Base-by-base conservation (phyloP, 1,140 invertebrate genomes). In the Choristoneura fumiferana region DNA sequence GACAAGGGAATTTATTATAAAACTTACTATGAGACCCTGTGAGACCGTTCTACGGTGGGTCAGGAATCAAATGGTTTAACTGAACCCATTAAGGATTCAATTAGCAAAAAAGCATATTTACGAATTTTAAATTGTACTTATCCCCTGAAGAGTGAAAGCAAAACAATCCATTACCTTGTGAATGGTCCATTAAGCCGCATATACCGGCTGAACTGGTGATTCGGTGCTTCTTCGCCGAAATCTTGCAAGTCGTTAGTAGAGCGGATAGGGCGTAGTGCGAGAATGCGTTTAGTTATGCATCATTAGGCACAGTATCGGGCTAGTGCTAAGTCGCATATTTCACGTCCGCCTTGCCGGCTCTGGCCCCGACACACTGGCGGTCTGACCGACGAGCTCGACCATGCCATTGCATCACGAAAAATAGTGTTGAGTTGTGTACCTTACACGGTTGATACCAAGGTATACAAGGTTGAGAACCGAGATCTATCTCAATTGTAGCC, bases 231-330 rank as follows among this genome's bases (percentile, higher is more conserved):
- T n/a, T 43, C 40, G 9, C 2, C 43, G 12, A 29, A 18, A 49
- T 29, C 22, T 29, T 17, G 43, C 43, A 29, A 29, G 17, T 39
- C 37, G 35, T 39, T 62, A 22, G 22, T 14, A 18, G 36, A 52
- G 53, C 33, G 49, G 49, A 57, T 49, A 49, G 43, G 18, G 43
- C 18, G 43, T 49, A 49, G 43, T 49, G 43, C 18, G 43, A 49
- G 43, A 29, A 35, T 57, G 54, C 55, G 57, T 62, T 55, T 62
- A 33, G 22, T 36, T 57, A 62, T 54, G 60, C 60, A 62, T 62
- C 60, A 57, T 62, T 62, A 62, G 49, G 37, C 49, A 8, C 55
- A 15, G 33, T 54, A 57, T 57, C 60, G 15, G 37, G 14, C 43
- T 29, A 49, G 43, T 49, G 55, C 38, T 38, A 60, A 54, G 58